These are phyloP conservation scores for Cariama cristata DNA, from an alignment of 2,113 vertebrate species.

Conservation along the genomic window DNA sequence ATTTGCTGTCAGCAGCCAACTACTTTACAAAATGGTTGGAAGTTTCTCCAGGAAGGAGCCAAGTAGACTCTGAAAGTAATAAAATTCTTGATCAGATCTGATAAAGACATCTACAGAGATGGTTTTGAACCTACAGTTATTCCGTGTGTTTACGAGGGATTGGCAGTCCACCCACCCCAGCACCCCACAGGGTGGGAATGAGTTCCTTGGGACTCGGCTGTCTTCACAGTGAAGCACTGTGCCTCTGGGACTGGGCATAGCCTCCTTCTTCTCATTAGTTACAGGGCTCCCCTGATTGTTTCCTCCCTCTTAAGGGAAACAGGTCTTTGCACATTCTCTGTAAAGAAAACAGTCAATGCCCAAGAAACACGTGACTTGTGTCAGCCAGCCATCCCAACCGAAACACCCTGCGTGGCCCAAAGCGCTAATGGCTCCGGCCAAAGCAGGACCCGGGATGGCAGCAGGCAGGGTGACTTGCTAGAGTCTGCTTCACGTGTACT, in stretches of 20 bases:
- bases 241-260: not conserved
- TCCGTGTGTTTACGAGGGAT: not conserved
- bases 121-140: not conserved
- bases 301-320: not conserved
- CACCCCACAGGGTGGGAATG: not conserved
- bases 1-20: not conserved
- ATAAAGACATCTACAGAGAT: not conserved
- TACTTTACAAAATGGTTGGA: slow-evolving; percentile 7
- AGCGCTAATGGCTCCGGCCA: not conserved
- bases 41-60: not conserved
- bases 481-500: not conserved
- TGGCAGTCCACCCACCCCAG: not conserved
- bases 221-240: not conserved
- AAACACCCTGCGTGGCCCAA: not conserved
- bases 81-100: not conserved
- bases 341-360: not conserved
- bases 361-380: not conserved
- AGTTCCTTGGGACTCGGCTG: not conserved
- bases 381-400: not conserved
- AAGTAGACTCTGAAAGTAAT: not conserved
- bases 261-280: not conserved
- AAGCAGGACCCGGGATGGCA: not conserved
- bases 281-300: not conserved
- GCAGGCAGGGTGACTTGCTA: not conserved
- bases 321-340: not conserved